Conservation (phyloP, 2,797 vertebrate genomes). For the Rhynchonycteris naso region DNA sequence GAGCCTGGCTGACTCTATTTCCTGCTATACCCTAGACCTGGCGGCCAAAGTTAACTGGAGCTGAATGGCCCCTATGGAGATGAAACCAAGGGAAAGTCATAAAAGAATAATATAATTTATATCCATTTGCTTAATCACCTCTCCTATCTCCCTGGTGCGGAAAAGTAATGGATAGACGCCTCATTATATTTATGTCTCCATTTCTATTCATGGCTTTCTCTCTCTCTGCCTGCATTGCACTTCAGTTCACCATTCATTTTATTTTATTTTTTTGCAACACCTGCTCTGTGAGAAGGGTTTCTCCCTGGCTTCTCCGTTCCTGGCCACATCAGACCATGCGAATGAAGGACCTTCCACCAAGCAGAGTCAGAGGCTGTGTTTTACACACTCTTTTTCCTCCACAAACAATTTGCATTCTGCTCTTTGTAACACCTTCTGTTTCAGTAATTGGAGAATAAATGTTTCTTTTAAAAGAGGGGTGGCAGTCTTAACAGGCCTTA, state of each 20-base stretch:
- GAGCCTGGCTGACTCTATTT: constrained; percentile 10
- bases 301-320: not conserved
- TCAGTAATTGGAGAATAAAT: constrained; percentile 44
- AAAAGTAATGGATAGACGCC: not conserved
- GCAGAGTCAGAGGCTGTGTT: not conserved
- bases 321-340: not conserved
- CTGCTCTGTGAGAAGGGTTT: not conserved
- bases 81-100: constrained; percentile 10
- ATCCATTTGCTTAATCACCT: not conserved
- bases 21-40: not conserved
- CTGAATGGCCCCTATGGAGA: not conserved
- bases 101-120: constrained; percentile 8
- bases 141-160: not conserved
- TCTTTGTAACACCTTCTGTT: not conserved
- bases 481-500: not conserved
- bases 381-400: not conserved
- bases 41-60: not conserved
- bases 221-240: fast-evolving
- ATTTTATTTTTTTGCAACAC: not conserved
- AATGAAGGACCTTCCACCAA: not conserved
- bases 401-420: not conserved
- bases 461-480: not conserved
- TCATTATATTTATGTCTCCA: not conserved
- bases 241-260: fast-evolving
- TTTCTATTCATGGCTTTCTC: not conserved